These are phyloP conservation scores for Drosophila austrosaltans DNA, from an alignment of 2,888 invertebrate species.

Conservation along the genomic window DNA sequence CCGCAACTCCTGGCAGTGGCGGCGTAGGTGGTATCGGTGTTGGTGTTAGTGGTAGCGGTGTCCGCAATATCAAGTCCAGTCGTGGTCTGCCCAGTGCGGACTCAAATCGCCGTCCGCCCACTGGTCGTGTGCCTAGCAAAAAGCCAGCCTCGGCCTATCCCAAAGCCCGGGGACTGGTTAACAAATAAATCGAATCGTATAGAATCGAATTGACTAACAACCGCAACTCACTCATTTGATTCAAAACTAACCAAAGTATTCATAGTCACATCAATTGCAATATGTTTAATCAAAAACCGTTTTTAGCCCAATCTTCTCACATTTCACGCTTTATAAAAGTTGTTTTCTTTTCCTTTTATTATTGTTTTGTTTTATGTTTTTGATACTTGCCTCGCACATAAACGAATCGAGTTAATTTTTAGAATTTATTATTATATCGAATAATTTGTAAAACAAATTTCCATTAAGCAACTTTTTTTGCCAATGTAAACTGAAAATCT, in stretches of 20 bases:
- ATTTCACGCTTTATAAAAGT: constrained; percentile 67
- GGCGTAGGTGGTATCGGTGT: constrained; percentile 32
- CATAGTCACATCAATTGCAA: constrained; percentile 60
- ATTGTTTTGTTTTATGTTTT: neutral
- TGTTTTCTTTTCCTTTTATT: constrained; percentile 34
- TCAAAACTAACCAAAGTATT: constrained; percentile 69
- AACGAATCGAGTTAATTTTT: constrained; percentile 13
- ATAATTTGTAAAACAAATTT: too few relatives aligned
- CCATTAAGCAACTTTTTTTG: neutral
- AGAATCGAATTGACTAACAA: constrained; percentile 33
- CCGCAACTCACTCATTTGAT: constrained; percentile 25
- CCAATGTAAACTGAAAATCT: too few relatives aligned
- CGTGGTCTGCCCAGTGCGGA: constrained; percentile 76
- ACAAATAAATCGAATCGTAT: constrained; percentile 75
- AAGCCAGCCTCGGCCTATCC: constrained; percentile 84
- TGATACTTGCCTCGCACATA: neutral
- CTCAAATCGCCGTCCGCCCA: constrained; percentile 80
- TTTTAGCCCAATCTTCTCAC: constrained; percentile 66
- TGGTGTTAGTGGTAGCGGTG: constrained; percentile 51
- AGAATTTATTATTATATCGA: too few relatives aligned
- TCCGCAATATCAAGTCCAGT: constrained; percentile 76
- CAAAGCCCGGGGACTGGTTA: constrained; percentile 83
- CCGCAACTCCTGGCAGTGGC: neutral
- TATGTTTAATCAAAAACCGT: constrained; percentile 40
- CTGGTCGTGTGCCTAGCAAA: constrained; percentile 78